Conservation (phyloP, 2,888 invertebrate genomes). For the Idaea aversata region DNA sequence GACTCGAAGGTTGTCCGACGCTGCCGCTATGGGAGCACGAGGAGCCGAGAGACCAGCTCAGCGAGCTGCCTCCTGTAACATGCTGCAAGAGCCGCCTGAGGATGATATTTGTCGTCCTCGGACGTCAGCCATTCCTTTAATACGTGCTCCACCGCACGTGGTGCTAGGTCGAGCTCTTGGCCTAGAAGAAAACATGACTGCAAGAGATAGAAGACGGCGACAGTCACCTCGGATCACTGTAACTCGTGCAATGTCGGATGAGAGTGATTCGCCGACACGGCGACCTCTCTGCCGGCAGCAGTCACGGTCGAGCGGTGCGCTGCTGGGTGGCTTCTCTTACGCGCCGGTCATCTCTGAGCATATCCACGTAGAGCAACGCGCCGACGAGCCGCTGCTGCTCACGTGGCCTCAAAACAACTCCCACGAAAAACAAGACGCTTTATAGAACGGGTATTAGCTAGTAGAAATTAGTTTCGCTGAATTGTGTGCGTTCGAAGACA, state of each 20-base stretch:
- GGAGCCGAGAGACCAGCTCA: constrained; percentile 73
- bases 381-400: constrained; percentile 76
- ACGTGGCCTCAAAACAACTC: constrained; percentile 75
- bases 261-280: constrained; percentile 82
- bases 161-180: constrained; percentile 82
- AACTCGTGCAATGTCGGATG: constrained; percentile 86
- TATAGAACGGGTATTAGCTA: constrained; percentile 64
- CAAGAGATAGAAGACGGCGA: constrained; percentile 61
- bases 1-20: constrained; percentile 67
- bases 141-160: constrained; percentile 80
- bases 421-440: constrained; percentile 57
- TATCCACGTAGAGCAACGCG: constrained; percentile 47
- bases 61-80: constrained; percentile 85
- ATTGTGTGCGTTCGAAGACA: constrained; percentile 58
- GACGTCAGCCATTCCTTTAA: constrained; percentile 68
- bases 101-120: constrained; percentile 61
- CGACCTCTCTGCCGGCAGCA: constrained; percentile 72
- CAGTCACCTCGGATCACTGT: constrained; percentile 86
- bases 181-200: constrained; percentile 60
- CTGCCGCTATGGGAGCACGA: constrained; percentile 68
- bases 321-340: constrained; percentile 64
- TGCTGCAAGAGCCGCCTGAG: constrained; percentile 82
- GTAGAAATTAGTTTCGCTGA: constrained; percentile 42
- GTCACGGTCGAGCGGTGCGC: constrained; percentile 76
- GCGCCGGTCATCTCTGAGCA: constrained; percentile 68